Percentiles rank a stretch among this genome's conserved stretches.
phyloP scores from a whole-genome alignment of 2,888 invertebrate genomes.

The Luffia ferchaultella region DNA sequence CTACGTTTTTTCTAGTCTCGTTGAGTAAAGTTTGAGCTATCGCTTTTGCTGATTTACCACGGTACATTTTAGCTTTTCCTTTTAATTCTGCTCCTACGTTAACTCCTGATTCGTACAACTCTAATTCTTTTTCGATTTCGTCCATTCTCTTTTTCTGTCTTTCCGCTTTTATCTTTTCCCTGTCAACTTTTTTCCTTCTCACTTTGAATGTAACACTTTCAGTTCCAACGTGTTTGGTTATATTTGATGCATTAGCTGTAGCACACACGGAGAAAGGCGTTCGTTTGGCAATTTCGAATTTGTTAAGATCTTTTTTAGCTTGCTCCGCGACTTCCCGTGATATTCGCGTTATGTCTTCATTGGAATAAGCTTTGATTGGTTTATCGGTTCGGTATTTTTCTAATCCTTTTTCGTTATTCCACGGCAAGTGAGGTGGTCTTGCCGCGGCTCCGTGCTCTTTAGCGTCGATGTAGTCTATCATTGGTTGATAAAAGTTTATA shows the following conservation, averaged over 20 bases:
- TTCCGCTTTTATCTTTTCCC: conserved; percentile 38
- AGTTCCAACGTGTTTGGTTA: conserved; percentile 69
- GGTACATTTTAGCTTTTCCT: conserved; percentile 65
- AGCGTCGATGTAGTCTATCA: conserved; percentile 84
- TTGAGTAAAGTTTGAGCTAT: conserved; percentile 73
- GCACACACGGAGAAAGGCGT: conserved; percentile 70
- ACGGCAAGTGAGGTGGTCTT: conserved; percentile 74
- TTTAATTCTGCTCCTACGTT: conserved; percentile 58
- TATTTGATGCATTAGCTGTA: conserved; percentile 68
- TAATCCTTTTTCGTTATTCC: conserved; percentile 75
- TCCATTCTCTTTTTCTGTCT: conserved; percentile 54
- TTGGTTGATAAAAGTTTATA: conserved; percentile 86
- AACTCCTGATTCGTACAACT: conserved; percentile 44
- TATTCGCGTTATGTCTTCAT: conserved; percentile 71
- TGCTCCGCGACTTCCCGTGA: conserved; percentile 73
- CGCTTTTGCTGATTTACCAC: conserved; percentile 79
- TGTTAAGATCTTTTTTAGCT: conserved; percentile 72
- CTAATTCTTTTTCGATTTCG: conserved; percentile 43
- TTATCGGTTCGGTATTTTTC: conserved; percentile 73
- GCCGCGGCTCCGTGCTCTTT: conserved; percentile 60
- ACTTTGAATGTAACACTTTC: conserved; percentile 56
- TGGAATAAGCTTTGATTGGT: conserved; percentile 70
- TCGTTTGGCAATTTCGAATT: conserved; percentile 66
- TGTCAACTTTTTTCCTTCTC: conserved; percentile 53
- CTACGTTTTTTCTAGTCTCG: conserved; percentile 66